Percentiles rank a stretch among this genome's conserved stretches.
phyloP scores from a whole-genome alignment of 2,888 invertebrate species.

The Sicus ferrugineus region DNA sequence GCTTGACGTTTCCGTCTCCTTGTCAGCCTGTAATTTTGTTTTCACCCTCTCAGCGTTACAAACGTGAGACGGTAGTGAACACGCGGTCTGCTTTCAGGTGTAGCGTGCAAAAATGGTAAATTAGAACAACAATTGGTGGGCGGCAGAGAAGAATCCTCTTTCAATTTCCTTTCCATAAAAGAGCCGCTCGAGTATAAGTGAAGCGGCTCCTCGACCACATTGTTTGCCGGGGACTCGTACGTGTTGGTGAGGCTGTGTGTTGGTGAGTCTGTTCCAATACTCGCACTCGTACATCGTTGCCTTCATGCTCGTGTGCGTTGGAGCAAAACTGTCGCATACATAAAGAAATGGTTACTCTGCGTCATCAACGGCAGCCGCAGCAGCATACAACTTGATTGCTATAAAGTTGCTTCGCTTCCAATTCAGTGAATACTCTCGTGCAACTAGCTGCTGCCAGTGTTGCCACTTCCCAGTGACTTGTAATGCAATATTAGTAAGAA shows the following conservation, averaged over 20 bases:
- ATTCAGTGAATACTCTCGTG: conserved; percentile 25
- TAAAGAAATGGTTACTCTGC: conserved; percentile 15
- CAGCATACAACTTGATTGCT: background rate
- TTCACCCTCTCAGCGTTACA: too few species aligned
- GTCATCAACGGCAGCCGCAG: conserved; percentile 21
- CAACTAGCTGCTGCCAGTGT: too few species aligned
- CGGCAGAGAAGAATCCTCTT: too few species aligned
- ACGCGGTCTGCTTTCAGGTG: too few species aligned
- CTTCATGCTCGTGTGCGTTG: background rate
- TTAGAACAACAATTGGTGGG: too few species aligned
- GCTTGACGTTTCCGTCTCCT: too few species aligned
- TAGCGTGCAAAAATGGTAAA: too few species aligned
- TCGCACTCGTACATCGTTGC: background rate
- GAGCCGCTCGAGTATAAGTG: background rate
- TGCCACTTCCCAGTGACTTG: too few species aligned
- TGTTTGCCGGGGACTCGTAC: background rate
- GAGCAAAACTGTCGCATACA: conserved; percentile 19
- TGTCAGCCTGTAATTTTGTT: too few species aligned
- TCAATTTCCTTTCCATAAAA: too few species aligned
- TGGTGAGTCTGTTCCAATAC: conserved; percentile 37
- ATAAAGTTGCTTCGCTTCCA: conserved; percentile 22
- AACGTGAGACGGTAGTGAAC: too few species aligned
- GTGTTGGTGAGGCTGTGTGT: conserved; percentile 14
- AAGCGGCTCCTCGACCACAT: background rate
- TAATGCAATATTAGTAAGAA: too few species aligned